Base-by-base conservation (phyloP, 2,113 vertebrate species). In the Zosterops borbonicus region DNA sequence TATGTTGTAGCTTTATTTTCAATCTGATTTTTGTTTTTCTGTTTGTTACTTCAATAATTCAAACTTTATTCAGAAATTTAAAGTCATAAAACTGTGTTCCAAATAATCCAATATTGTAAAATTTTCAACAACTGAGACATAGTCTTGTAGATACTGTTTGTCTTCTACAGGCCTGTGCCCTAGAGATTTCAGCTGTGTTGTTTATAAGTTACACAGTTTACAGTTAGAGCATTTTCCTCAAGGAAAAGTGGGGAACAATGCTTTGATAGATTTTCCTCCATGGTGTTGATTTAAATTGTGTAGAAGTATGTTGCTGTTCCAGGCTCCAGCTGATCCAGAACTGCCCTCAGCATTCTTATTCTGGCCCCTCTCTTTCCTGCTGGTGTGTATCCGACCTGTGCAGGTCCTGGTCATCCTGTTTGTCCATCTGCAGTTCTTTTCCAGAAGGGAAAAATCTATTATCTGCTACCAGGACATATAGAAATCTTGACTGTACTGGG, bases 311-410 rank as follows among this genome's bases (percentile, higher is more conserved):
- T 63, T 63, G 13, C 47, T 70, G 31, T 89, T 87, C 42, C 21
- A 37, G 24, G 23, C 46, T 75, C 14, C 37, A 50, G 39, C 29
- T 59, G 44, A 55, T 50, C 35, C 24, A 55, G 47, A 64, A 9
- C 24, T 78, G 47, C 56, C 24, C 18, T 70, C 7, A 21, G 5
- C 16, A 11, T 78, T 70, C 12, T 65, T 52, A 3, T 49, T 81
- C 33, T 60, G 16, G 33, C 11, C 17, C 18, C 6, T 8, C 24
- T 69, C 21, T 50, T 81, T 84, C 77, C 55, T 73, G 9, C 28
- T 20, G 3, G 13, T 71, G 18, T 0, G 0, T 31, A 29, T 18
- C 37, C 0, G 0, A 11, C 11, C 28, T 58, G 11, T 11, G 18
- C 46, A 42, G 9, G 11, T 59, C 12, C 15, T 2, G 1, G 1